A percentile compares a stretch with the other conserved stretches of the same genome.
phyloP scores from a whole-genome alignment of 2,797 vertebrate species.

The Eutrigla gurnardus region DNA sequence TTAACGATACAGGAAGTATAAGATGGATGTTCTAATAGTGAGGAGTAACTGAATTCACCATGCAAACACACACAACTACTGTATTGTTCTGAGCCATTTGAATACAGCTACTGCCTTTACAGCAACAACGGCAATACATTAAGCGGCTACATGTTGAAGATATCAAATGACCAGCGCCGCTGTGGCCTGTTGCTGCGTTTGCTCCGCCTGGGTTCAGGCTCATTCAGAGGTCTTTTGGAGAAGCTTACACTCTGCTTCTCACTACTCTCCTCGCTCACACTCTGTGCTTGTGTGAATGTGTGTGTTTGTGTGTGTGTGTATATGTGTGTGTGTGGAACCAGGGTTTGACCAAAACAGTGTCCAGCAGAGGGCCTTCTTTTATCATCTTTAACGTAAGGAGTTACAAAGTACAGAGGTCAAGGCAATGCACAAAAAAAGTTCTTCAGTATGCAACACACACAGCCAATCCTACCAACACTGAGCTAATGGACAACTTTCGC shows the following conservation, averaged over 20 bases:
- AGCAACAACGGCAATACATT: not conserved
- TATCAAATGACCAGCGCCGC: not conserved
- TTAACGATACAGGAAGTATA: not conserved
- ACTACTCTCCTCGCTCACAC: conserved; percentile 3
- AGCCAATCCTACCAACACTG: not conserved
- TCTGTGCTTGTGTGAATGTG: not conserved
- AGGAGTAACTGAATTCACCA: not conserved
- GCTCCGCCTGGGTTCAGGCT: conserved; percentile 5
- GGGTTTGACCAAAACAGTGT: conserved; percentile 19
- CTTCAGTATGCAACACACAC: conserved; percentile 23
- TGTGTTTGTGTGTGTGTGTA: not conserved
- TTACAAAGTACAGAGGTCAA: conserved; percentile 3
- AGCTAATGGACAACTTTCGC: not conserved
- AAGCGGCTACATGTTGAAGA: not conserved
- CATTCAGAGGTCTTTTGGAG: conserved; percentile 22
- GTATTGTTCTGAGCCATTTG: not conserved
- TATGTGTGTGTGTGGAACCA: conserved; percentile 3
- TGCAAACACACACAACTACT: not conserved
- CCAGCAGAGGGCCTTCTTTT: conserved; percentile 60
- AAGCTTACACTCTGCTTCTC: conserved; percentile 10
- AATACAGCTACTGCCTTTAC: not conserved
- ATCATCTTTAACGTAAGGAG: conserved; percentile 18
- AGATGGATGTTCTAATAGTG: not conserved
- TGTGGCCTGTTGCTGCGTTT: not conserved
- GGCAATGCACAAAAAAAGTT: not conserved